Evolutionary conservation across 2,888 invertebrate genomes (phyloP).

Genomic region (Drosophila gaucha): DNA sequence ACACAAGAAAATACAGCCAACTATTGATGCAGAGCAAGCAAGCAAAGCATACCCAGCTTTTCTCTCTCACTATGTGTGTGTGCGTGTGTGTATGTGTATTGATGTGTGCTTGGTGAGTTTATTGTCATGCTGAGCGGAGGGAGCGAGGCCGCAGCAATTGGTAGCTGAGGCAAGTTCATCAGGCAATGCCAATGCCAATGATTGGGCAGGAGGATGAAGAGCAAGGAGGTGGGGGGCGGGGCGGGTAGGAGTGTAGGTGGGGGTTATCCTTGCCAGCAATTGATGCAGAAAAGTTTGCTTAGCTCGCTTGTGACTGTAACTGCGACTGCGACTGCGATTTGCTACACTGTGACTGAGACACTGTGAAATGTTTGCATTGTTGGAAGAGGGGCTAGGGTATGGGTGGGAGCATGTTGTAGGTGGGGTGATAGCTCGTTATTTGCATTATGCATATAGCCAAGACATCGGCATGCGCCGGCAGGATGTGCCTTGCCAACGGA

Average conservation of each 20-base stretch:
- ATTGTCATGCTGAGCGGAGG: constrained; percentile 48
- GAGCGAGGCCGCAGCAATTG: constrained; percentile 29
- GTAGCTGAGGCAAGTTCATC: constrained; percentile 60
- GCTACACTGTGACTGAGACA: constrained; percentile 18
- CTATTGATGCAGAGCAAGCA: constrained; percentile 60
- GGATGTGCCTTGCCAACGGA: constrained; percentile 53
- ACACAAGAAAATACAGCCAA: constrained; percentile 74
- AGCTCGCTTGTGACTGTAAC: constrained; percentile 27
- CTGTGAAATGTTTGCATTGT: constrained; percentile 51
- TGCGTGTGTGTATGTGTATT: constrained; percentile 5
- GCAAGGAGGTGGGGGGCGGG: not conserved
- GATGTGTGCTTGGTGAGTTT: constrained; percentile 42
- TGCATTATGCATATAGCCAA: constrained; percentile 58
- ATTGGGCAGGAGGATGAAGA: not conserved
- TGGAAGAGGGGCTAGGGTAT: not conserved
- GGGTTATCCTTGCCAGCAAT: constrained; percentile 50
- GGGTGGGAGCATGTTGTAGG: not conserved
- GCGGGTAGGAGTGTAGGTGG: not conserved
- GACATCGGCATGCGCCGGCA: constrained; percentile 48
- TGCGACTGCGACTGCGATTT: constrained; percentile 14
- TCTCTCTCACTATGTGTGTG: not conserved
- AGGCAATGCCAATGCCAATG: constrained; percentile 34
- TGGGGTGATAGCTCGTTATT: constrained; percentile 63
- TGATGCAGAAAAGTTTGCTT: constrained; percentile 76
- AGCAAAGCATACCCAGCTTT: constrained; percentile 21